Percentiles rank a stretch among this genome's conserved stretches.
phyloP scores from a whole-genome alignment of 1,140 invertebrate species.

The Drosophila pectinifera region DNA sequence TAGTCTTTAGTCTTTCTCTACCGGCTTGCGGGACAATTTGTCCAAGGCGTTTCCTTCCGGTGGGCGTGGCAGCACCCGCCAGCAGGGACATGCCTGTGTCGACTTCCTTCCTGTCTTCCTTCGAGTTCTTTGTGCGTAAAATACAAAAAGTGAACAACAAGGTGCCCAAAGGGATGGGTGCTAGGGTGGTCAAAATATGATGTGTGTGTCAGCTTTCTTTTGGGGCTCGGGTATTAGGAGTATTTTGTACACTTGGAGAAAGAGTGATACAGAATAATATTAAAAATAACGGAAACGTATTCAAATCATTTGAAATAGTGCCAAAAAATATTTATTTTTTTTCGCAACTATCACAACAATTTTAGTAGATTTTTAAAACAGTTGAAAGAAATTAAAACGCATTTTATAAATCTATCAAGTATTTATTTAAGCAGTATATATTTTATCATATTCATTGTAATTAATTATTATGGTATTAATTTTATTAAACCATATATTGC shows the following conservation, averaged over 20 bases:
- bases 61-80: slow-evolving; percentile 36
- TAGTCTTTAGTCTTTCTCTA: slow-evolving; percentile 13
- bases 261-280: too few species aligned
- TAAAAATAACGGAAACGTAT: too few species aligned
- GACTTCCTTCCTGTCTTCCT: slow-evolving; percentile 69
- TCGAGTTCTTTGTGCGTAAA: slow-evolving; percentile 47
- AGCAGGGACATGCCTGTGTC: slow-evolving; percentile 61
- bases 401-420: too few species aligned
- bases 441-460: too few species aligned
- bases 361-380: too few species aligned
- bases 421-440: too few species aligned
- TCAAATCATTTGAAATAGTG: too few species aligned
- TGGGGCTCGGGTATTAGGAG: not conserved
- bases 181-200: slow-evolving; percentile 34
- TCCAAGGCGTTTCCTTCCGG: slow-evolving; percentile 71
- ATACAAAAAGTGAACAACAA: slow-evolving; percentile 38
- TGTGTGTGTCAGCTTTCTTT: slow-evolving; percentile 36
- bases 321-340: too few species aligned
- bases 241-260: slow-evolving; percentile 8
- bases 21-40: slow-evolving; percentile 63
- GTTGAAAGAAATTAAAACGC: too few species aligned
- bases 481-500: too few species aligned
- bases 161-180: slow-evolving; percentile 15
- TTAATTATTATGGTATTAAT: too few species aligned
- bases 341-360: too few species aligned